Percentiles rank a stretch among this genome's conserved stretches.
These are phyloP conservation scores for Lophura nycthemera DNA, from an alignment of 2,113 vertebrate genomes.

Conservation along the genomic window DNA sequence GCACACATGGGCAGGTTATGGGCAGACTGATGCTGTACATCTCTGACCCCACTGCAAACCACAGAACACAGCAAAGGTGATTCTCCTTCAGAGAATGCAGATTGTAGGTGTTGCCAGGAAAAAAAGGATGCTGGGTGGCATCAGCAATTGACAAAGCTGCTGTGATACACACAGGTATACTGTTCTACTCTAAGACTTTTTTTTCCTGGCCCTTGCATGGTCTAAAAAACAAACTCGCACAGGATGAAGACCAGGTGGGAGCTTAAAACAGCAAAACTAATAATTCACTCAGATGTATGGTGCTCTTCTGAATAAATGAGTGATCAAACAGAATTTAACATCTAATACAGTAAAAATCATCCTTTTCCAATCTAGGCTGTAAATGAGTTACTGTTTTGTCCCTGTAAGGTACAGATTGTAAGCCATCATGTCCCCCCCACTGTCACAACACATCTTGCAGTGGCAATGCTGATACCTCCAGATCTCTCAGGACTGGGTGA, in stretches of 20 bases:
- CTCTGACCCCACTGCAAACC: neutral
- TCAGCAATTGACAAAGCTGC: neutral
- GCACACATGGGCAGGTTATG: neutral
- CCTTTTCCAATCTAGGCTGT: neutral
- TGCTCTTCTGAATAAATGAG: neutral
- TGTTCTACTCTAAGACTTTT: neutral
- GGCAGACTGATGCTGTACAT: neutral
- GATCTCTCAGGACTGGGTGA: slow-evolving; percentile 93
- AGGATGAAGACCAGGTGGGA: neutral
- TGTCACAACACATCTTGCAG: neutral
- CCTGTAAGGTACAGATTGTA: neutral
- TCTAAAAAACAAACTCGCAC: neutral
- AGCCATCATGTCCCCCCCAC: neutral
- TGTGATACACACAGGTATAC: neutral
- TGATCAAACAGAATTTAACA: neutral
- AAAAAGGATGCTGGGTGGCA: neutral
- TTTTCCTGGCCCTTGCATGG: neutral
- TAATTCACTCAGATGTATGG: neutral
- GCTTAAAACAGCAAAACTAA: neutral
- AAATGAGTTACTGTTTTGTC: neutral
- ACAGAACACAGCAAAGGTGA: neutral
- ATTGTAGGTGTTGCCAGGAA: neutral
- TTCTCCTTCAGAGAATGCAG: neutral
- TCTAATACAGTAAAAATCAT: neutral
- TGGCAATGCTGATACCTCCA: slow-evolving; percentile 83